These are phyloP conservation scores for Acomys russatus DNA, from an alignment of 2,797 vertebrate genomes.

Conservation along the genomic window DNA sequence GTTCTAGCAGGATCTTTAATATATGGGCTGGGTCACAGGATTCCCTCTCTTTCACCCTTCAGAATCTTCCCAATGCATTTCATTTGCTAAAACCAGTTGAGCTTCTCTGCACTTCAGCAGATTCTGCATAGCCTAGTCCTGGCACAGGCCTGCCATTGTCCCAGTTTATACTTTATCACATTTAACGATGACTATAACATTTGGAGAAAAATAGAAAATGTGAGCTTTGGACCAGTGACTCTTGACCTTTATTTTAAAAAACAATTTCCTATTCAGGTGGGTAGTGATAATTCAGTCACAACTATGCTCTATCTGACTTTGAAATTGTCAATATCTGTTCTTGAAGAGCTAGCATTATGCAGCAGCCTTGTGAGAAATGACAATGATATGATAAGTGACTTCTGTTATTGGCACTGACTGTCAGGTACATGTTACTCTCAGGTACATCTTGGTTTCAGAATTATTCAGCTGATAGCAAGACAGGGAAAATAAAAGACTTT, in stretches of 20 bases:
- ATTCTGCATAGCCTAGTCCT: neutral
- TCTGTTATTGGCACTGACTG: neutral
- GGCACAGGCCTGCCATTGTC: no score
- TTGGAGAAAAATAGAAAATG: neutral
- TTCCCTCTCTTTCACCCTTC: neutral
- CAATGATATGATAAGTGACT: neutral
- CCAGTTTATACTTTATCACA: neutral
- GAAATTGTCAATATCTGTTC: neutral
- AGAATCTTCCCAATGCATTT: neutral
- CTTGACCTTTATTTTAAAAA: constrained; percentile 7
- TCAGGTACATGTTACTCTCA: neutral
- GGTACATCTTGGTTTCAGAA: neutral
- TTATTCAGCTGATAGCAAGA: neutral
- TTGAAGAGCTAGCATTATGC: neutral
- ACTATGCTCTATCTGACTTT: neutral
- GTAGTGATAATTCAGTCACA: neutral
- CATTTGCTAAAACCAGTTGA: neutral
- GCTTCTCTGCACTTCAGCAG: neutral
- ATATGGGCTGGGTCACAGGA: neutral
- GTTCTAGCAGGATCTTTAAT: neutral
- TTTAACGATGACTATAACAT: neutral
- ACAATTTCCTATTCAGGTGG: neutral
- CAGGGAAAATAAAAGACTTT: neutral
- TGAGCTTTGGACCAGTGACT: neutral
- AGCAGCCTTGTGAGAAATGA: neutral